Conservation (phyloP, 2,888 invertebrate species). For the Merodon equestris region DNA sequence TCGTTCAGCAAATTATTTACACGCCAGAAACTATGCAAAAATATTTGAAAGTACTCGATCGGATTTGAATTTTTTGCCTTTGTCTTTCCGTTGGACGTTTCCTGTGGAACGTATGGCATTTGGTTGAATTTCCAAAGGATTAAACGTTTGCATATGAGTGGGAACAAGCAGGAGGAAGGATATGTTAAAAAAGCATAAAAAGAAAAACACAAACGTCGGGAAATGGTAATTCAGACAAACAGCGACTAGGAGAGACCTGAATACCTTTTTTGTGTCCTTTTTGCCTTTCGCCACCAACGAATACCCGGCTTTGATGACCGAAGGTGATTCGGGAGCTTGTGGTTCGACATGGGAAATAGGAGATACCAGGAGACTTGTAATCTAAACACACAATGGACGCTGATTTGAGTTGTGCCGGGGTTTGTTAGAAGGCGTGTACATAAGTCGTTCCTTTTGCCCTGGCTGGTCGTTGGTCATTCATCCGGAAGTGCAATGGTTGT, state of each 20-base stretch:
- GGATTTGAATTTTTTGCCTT: no score
- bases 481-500: conserved; percentile 61
- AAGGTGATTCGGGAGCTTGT: no score
- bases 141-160: conserved; percentile 9
- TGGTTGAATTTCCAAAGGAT: conserved; percentile 35
- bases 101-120: conserved; percentile 3
- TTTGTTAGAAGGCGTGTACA: conserved; percentile 3
- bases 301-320: no score
- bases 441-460: no score
- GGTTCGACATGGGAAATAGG: no score
- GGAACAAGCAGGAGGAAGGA: no score
- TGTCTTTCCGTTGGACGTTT: no score
- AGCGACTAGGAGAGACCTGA: conserved; percentile 50
- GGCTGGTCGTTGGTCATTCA: conserved; percentile 39
- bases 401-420: conserved; percentile 42
- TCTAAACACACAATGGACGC: conserved; percentile 52
- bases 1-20: conserved; percentile 51
- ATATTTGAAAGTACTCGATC: conserved; percentile 35
- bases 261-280: conserved; percentile 34
- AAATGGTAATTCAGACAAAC: conserved; percentile 66
- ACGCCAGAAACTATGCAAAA: conserved; percentile 66
- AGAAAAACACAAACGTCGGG: conserved; percentile 40
- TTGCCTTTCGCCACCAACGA: background rate
- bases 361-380: conserved; percentile 27
- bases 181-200: conserved; percentile 17